These are phyloP conservation scores for Chionodraco myersi DNA, from an alignment of 2,113 vertebrate genomes.

Conservation along the genomic window DNA sequence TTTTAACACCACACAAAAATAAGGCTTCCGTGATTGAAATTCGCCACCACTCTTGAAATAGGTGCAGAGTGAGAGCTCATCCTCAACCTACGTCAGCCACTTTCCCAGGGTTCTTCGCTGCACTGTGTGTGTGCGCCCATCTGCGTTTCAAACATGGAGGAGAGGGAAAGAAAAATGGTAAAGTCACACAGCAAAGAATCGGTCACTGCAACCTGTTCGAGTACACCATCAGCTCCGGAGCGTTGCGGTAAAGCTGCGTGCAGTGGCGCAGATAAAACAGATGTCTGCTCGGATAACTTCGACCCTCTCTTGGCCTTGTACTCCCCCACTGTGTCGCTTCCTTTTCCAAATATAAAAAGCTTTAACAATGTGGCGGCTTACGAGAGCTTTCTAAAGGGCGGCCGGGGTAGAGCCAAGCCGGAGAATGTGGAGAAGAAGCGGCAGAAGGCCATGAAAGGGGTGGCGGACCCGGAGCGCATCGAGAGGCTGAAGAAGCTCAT, in stretches of 20 bases:
- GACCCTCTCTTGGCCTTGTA: constrained; percentile 91
- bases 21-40: accelerated
- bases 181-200: constrained; percentile 27
- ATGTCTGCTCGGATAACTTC: constrained; percentile 90
- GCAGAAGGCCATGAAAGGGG: constrained; percentile 75
- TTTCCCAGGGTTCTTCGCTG: constrained; percentile 71
- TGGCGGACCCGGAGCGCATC: constrained; percentile 85
- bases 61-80: neutral
- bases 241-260: neutral
- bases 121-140: neutral
- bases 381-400: constrained; percentile 88
- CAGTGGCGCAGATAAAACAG: constrained; percentile 64
- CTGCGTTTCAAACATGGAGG: constrained; percentile 88
- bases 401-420: constrained; percentile 83
- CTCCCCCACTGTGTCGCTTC: constrained; percentile 84
- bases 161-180: constrained; percentile 59
- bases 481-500: constrained; percentile 89
- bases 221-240: accelerated
- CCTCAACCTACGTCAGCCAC: accelerated
- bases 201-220: neutral
- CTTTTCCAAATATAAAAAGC: constrained; percentile 88
- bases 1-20: neutral
- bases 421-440: constrained; percentile 84
- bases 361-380: constrained; percentile 95
- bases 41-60: neutral